A percentile compares a stretch with the other conserved stretches of the same genome.
These are phyloP conservation scores for Bombylius discolor DNA, from an alignment of 2,888 invertebrate species.

Conservation along the genomic window DNA sequence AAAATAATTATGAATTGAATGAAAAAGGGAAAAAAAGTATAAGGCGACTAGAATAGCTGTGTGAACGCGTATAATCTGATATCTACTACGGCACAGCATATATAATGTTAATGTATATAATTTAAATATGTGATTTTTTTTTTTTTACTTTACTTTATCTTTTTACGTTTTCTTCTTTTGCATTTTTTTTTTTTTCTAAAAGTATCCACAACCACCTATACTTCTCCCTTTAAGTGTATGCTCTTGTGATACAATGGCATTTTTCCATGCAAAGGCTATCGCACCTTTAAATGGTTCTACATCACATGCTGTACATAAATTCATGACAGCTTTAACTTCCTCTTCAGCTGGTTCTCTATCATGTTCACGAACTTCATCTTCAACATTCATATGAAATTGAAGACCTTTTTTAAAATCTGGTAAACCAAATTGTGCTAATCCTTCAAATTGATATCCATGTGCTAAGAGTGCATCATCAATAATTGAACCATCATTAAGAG, in stretches of 20 bases:
- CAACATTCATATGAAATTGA: slow-evolving; percentile 31
- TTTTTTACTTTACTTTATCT: too few species aligned
- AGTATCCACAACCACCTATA: slow-evolving; percentile 33
- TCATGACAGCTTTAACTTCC: slow-evolving; percentile 68
- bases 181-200: slow-evolving; percentile 18
- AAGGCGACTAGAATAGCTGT: not conserved
- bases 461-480: slow-evolving; percentile 47
- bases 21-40: not conserved
- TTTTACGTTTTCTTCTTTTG: too few species aligned
- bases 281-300: slow-evolving; percentile 70
- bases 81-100: too few species aligned
- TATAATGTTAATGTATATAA: not conserved
- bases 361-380: slow-evolving; percentile 42
- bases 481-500: slow-evolving; percentile 52
- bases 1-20: not conserved
- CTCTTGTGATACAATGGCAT: slow-evolving; percentile 29
- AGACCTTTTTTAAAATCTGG: slow-evolving; percentile 50
- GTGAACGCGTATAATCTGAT: too few species aligned
- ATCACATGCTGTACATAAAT: slow-evolving; percentile 61
- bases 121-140: not conserved
- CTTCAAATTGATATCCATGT: slow-evolving; percentile 33
- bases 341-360: slow-evolving; percentile 73
- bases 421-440: slow-evolving; percentile 57
- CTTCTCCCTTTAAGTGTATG: slow-evolving; percentile 31
- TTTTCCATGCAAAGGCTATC: slow-evolving; percentile 63